phyloP scores from a whole-genome alignment of 1,140 invertebrate species.

The Pygmarrhopalites habei region DNA sequence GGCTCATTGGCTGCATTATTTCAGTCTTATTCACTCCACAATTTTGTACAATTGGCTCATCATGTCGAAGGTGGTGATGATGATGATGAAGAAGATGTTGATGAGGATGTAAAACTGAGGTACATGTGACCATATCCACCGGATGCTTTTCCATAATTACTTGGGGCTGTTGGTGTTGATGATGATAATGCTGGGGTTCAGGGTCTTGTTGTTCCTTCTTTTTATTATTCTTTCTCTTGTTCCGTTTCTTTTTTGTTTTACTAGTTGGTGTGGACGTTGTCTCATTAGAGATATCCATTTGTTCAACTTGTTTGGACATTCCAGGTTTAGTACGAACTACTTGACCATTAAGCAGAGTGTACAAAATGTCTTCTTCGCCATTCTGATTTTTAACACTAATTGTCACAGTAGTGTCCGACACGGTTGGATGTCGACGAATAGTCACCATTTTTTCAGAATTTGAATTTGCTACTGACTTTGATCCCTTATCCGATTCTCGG shows the following conservation, averaged over 20 bases:
- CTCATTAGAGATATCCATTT: too few species aligned
- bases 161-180: too few species aligned
- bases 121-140: not conserved
- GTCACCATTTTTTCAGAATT: slow-evolving; percentile 37
- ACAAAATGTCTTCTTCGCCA: slow-evolving; percentile 29
- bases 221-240: slow-evolving; percentile 1
- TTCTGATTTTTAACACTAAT: slow-evolving; percentile 35
- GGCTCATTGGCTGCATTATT: too few species aligned
- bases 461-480: not conserved
- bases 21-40: not conserved
- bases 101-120: not conserved
- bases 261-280: not conserved
- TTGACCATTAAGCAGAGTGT: slow-evolving; percentile 37
- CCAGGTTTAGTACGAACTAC: slow-evolving; percentile 8
- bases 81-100: not conserved
- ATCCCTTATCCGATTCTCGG: not conserved
- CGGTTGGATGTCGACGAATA: slow-evolving; percentile 32
- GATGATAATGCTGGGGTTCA: too few species aligned
- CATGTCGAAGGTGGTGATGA: too few species aligned
- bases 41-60: not conserved
- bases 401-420: slow-evolving; percentile 31
- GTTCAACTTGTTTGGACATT: too few species aligned
- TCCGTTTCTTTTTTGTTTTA: slow-evolving; percentile 1
- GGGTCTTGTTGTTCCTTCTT: not conserved
- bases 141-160: too few species aligned